Percentiles rank a stretch among this genome's conserved stretches.
Conservation (phyloP, 2,888 invertebrate species). For the Sminthurides aquaticus region DNA sequence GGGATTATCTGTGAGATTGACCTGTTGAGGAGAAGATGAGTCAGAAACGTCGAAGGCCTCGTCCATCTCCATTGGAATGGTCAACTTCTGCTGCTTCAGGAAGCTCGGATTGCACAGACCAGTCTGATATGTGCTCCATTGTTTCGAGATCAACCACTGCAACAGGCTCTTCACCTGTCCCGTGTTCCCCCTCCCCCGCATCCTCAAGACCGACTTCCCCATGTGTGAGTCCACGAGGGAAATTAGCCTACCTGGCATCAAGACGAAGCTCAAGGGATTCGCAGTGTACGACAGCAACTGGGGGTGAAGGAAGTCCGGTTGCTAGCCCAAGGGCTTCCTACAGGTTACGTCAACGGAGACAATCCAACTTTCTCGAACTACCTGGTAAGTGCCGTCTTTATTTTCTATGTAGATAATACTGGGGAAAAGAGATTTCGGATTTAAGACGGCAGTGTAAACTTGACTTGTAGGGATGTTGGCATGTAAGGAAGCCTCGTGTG, state of each 20-base stretch:
- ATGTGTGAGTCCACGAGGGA: constrained; percentile 23
- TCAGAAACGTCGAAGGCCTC: constrained; percentile 23
- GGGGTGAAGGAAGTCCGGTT: constrained; percentile 49
- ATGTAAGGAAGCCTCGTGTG: no score
- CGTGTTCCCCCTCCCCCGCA: constrained; percentile 22
- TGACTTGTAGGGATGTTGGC: not conserved
- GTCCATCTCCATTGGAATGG: constrained; percentile 30
- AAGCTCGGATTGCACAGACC: constrained; percentile 24
- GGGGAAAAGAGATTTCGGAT: no score
- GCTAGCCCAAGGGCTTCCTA: constrained; percentile 44
- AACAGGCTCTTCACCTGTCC: constrained; percentile 22
- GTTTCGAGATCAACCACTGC: constrained; percentile 21
- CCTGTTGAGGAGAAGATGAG: constrained; percentile 21
- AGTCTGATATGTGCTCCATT: constrained; percentile 17
- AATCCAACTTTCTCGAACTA: constrained; percentile 77
- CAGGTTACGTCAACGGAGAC: constrained; percentile 68
- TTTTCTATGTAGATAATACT: no score
- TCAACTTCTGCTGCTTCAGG: constrained; percentile 28
- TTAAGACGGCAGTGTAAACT: no score
- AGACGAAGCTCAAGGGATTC: constrained; percentile 74
- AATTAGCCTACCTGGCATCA: constrained; percentile 68
- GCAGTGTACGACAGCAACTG: constrained; percentile 66
- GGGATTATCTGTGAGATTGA: no score
- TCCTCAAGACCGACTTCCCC: constrained; percentile 24
- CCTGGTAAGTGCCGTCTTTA: constrained; percentile 58